These are phyloP conservation scores for Spodoptera picta DNA, from an alignment of 2,888 invertebrate species.

Conservation along the genomic window DNA sequence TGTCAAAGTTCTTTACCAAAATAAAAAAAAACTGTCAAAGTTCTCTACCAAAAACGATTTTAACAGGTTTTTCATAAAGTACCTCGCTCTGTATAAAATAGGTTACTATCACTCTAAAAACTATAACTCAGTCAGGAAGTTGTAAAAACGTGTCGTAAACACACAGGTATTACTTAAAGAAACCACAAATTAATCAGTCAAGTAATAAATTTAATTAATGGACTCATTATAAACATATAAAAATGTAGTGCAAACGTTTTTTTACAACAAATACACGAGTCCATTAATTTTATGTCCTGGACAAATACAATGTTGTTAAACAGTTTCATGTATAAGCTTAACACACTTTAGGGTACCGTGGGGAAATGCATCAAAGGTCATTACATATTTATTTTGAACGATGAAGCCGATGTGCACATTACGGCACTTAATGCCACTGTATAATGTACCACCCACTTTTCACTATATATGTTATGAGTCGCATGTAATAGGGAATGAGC, in stretches of 20 bases:
- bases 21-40: too few relatives aligned
- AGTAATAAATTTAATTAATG: constrained; percentile 49
- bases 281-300: constrained; percentile 48
- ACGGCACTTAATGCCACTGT: too few relatives aligned
- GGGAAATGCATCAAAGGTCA: neutral
- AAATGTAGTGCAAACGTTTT: constrained; percentile 29
- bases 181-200: constrained; percentile 49
- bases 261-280: constrained; percentile 44
- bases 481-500: too few relatives aligned
- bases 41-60: too few relatives aligned
- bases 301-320: constrained; percentile 43
- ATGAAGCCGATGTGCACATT: too few relatives aligned
- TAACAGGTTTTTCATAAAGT: too few relatives aligned
- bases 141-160: constrained; percentile 32
- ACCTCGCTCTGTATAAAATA: too few relatives aligned
- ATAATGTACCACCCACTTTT: too few relatives aligned
- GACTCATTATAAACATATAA: constrained; percentile 38
- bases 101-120: constrained; percentile 6
- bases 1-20: too few relatives aligned
- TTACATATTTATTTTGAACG: too few relatives aligned
- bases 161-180: constrained; percentile 23
- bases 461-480: too few relatives aligned
- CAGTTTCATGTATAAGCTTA: constrained; percentile 13
- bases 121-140: constrained; percentile 18
- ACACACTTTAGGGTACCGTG: constrained; percentile 26